Base-by-base conservation (phyloP, 2,113 vertebrate genomes). In the Bujurquina vittata region DNA sequence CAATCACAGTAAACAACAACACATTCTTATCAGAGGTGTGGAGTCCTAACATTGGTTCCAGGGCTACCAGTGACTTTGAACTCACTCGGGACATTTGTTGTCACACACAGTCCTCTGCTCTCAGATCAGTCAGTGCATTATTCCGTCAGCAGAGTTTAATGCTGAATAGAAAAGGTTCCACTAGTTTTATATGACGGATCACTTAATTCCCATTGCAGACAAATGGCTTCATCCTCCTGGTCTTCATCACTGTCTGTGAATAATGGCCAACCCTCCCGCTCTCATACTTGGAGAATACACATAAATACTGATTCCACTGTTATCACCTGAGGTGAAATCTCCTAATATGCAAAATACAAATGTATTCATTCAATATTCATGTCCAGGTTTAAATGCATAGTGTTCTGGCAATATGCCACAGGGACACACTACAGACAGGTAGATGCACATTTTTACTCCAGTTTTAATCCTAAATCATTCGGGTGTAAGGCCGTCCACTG, bases 121-220 rank as follows among this genome's bases (percentile, higher is more conserved):
- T 69, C 83, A 10, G 46, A 43, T 86, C 81, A 31, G 56, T 83
- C 76, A 8, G 67, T 63, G 86, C 75, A 77, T 92, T 84, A 79
- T 88, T 63, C 79, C 83, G 79, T 87, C 79, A 75, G 58, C 6
- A 7, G 59, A 55, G 31, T 82, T 83, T 79, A 83, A 81, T 37
- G 79, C 67, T 10, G 61, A 83, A 62, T 8, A 83, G 87, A 90
- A 86, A 87, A 83, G 67, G 76, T 54, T 7, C 31, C 80, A 29
- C 83, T 90, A 79, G 85, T 90, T 89, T 93, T 81, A 62, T 40
- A 81, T 90, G 91, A 93, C 59, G 7, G 79, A 91, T 92, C 20
- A 18, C 81, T 90, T 84, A 63, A 81, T 87, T 84, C 86, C 43
- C 35, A 35, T 80, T 40, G 73, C 84, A 80, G 89, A 88, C 58